These are phyloP conservation scores for Tricholauxania praeusta DNA, from an alignment of 2,888 invertebrate genomes.

Conservation along the genomic window DNA sequence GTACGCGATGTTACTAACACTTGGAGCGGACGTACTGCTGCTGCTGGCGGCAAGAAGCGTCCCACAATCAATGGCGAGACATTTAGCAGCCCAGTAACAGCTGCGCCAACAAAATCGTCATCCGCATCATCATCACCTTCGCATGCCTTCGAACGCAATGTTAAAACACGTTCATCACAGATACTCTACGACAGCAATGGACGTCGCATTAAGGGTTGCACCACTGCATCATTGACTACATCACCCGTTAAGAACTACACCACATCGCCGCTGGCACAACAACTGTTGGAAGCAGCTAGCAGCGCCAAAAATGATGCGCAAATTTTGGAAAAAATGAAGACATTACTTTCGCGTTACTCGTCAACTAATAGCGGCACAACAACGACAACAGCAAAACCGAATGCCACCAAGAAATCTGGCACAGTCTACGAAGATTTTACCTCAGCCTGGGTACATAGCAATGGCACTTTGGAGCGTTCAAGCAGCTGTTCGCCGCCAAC, in stretches of 20 bases:
- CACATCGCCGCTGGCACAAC: slow-evolving; percentile 77
- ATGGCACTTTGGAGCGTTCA: slow-evolving; percentile 75
- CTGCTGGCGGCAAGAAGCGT: slow-evolving; percentile 62
- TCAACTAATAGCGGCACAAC: slow-evolving; percentile 51
- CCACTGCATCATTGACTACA: slow-evolving; percentile 60
- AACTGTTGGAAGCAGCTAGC: slow-evolving; percentile 79
- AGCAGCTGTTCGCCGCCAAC: slow-evolving; percentile 69
- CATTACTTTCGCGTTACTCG: slow-evolving; percentile 74
- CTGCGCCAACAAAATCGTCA: slow-evolving; percentile 48
- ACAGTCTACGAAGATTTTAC: slow-evolving; percentile 76
- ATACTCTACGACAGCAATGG: slow-evolving; percentile 69
- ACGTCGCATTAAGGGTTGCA: slow-evolving; percentile 67
- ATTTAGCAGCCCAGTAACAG: slow-evolving; percentile 66
- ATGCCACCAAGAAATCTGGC: slow-evolving; percentile 61
- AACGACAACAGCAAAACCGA: slow-evolving; percentile 33
- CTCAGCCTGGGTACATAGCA: slow-evolving; percentile 80
- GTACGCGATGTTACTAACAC: slow-evolving; percentile 75
- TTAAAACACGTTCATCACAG: slow-evolving; percentile 63
- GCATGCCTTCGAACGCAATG: slow-evolving; percentile 70
- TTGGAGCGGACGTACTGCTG: slow-evolving; percentile 76
- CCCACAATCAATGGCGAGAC: slow-evolving; percentile 75
- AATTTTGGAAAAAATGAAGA: slow-evolving; percentile 81
- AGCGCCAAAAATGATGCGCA: slow-evolving; percentile 79
- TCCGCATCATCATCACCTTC: slow-evolving; percentile 54
- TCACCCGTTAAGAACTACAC: slow-evolving; percentile 72